Percentiles rank a stretch among this genome's conserved stretches.
These are phyloP conservation scores for Sebastes fasciatus DNA, from an alignment of 2,113 vertebrate species.

Conservation along the genomic window DNA sequence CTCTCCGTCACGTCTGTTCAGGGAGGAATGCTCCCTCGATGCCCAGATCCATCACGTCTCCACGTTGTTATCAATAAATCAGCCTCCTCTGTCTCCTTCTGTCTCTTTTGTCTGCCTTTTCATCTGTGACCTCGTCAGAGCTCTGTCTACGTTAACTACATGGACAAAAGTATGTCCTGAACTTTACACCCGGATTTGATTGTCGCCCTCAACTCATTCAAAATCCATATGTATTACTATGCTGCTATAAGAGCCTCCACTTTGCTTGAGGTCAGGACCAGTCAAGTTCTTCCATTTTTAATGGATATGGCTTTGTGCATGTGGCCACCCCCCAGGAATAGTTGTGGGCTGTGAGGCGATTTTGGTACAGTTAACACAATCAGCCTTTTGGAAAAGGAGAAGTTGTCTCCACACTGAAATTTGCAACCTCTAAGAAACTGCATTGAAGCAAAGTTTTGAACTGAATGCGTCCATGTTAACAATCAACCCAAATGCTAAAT, in stretches of 20 bases:
- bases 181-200: background rate
- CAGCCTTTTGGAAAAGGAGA: background rate
- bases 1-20: constrained; percentile 27
- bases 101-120: constrained; percentile 57
- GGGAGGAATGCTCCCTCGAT: constrained; percentile 65
- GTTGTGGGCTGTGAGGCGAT: background rate
- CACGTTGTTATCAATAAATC: constrained; percentile 76
- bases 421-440: background rate
- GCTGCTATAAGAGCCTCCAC: background rate
- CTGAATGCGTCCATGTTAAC: background rate
- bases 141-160: constrained; percentile 16
- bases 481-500: too few species aligned
- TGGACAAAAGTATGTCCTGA: constrained; percentile 1
- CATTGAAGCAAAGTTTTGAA: background rate
- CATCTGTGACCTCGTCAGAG: constrained; percentile 50
- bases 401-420: background rate
- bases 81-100: constrained; percentile 46
- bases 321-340: background rate
- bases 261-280: background rate
- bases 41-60: constrained; percentile 67
- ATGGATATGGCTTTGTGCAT: background rate
- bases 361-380: background rate
- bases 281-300: background rate
- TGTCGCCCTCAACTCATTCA: background rate
- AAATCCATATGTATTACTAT: background rate